Evolutionary conservation across 2,113 vertebrate genomes (phyloP).

Genomic region (Myrmophylax atrothorax): DNA sequence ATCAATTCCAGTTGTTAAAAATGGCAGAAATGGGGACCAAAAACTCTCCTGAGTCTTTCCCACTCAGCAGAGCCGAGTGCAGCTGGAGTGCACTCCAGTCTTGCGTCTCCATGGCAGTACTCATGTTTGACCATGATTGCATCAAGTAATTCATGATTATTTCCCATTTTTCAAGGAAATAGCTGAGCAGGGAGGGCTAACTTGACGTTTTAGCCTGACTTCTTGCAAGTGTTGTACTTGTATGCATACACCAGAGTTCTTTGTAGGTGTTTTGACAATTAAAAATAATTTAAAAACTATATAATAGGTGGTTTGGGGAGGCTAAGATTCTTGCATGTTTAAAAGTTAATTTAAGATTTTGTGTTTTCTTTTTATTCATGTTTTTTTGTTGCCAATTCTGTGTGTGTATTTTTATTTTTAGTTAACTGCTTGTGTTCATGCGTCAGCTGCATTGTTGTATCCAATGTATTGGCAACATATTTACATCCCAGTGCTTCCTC

Average conservation of each 20-base stretch:
- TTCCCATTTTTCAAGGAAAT: not conserved
- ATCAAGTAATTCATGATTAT: not conserved
- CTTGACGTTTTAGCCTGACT: not conserved
- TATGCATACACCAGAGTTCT: not conserved
- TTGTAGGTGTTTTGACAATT: not conserved
- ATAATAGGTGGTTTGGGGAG: not conserved
- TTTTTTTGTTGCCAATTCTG: slow-evolving; percentile 17
- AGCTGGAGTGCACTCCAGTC: not conserved
- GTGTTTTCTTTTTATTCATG: not conserved
- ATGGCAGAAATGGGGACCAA: not conserved
- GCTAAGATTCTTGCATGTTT: not conserved
- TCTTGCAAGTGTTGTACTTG: not conserved
- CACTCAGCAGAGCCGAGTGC: accelerated
- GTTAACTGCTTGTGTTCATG: slow-evolving; percentile 96
- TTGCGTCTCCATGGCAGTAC: not conserved
- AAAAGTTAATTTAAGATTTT: not conserved
- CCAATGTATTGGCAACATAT: slow-evolving; percentile 99
- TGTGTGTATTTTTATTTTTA: slow-evolving; percentile 65
- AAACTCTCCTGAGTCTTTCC: not conserved
- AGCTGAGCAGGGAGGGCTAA: not conserved
- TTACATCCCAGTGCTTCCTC: slow-evolving; percentile 96
- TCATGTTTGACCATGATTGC: not conserved
- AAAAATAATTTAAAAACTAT: not conserved
- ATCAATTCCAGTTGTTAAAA: not conserved
- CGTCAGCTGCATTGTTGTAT: slow-evolving; percentile 90